Evolutionary conservation across 2,113 vertebrate genomes (phyloP), one percentile per base, ranked within the genome.

Genomic region (Onychostruthus taczanowskii): DNA sequence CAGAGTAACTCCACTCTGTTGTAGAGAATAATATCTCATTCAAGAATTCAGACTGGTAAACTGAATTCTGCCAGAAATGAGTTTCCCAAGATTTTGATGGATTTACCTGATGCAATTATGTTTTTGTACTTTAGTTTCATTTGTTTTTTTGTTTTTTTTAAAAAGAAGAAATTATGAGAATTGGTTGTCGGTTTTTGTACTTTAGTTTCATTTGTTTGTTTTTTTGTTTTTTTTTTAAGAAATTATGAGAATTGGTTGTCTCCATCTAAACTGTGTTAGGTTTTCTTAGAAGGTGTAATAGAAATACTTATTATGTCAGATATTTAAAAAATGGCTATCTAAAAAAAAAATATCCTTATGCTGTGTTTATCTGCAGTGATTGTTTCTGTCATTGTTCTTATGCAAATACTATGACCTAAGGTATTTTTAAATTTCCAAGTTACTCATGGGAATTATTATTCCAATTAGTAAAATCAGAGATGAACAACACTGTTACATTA

Each of bases 61-160:
- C 1, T 73, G 8, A 9, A 50, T 79, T 82, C 26, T 87, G 62
- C 30, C 27, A 56, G 7, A 74, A 64, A 47, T 17, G 5, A 2
- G 2, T 69, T 81, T 94, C 22, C 28, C 8, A 67, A 84, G 22
- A 72, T 47, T 89, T 67, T 18, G 39, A 4, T 14, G 58, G 11
- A 16, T 50, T 75, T 74, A 58, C 19, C 3, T 47, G n/a, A 53
- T 31, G 1, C 13, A 49, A 18, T 43, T n/a, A 52, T 33, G 2
- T 0, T 63, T 87, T 26, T 20, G 5, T 70, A 0, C 6, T 56
- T 15, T 63, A n/a, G 7, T 35, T 68, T 39, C 0, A 2, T 23
- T 50, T 46, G 13, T 1, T 13, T 44, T 13, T 44, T 43, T 16
- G 14, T n/a, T 43, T 46, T 46, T 1, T 20, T 20, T 12, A 1